Base-by-base conservation (phyloP, 2,888 invertebrate species). In the Psylliodes chrysocephalus region DNA sequence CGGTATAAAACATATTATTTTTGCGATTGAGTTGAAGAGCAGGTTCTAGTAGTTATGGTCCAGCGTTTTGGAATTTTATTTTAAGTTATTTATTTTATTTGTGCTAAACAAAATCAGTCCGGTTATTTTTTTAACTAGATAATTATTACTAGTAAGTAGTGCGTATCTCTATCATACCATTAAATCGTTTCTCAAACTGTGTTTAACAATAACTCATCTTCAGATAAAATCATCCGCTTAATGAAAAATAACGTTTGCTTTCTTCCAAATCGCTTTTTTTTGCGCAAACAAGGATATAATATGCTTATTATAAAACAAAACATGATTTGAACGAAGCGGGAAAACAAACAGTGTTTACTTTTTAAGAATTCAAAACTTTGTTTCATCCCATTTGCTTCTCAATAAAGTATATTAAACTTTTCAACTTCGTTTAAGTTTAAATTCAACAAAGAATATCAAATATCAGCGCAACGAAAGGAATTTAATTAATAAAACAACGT, bases 381-480 rank as follows among this genome's bases (percentile, higher is more conserved):
- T 30, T 49, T 49, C 42, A 18, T 49, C 22, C 28, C 30, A 49
- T 30, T 49, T 49, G 15, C 5, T 42, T 14, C 8, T 18, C 42
- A 3, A 17, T 28, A 30, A 49, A 49, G 28, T 28, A 28, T 49
- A 30, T 49, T 49, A 49, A 49, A 49, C 49, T 49, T 49, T 28
- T 14, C 49, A 49, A 49, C 49, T 49, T 28, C 30, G 30, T 12
- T 49, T 28, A 49, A 49, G 28, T 49, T 49, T 28, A 49, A 49
- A 49, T 49, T 49, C 49, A 49, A 49, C 30, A 49, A 49, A 49
- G 49, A 15, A 49, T 49, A 49, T 49, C 49, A 49, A 49, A 49
- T 49, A 49, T 28, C 49, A 49, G 30, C 28, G n/a, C 28, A 28
- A 15, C 28, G 49, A 49, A 49, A 49, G 8, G 28, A 49, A 49